Percentiles rank a stretch among this genome's conserved stretches.
phyloP scores from a whole-genome alignment of 2,797 vertebrate genomes.

The Spinus pinus region DNA sequence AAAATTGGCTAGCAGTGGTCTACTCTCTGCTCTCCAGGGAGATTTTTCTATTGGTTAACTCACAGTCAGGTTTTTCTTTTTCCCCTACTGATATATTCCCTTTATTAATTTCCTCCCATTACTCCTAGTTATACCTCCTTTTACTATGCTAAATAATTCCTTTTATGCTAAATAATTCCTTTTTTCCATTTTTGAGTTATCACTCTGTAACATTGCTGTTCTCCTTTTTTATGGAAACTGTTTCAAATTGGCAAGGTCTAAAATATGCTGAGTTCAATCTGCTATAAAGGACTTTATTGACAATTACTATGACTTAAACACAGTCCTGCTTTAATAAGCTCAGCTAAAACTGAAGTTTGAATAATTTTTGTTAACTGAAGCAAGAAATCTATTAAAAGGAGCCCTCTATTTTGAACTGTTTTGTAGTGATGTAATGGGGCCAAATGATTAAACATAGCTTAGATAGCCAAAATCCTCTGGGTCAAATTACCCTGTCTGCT shows the following conservation, averaged over 20 bases:
- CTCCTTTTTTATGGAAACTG: conserved; percentile 48
- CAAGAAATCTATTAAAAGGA: conserved; percentile 39
- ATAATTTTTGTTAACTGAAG: conserved; percentile 42
- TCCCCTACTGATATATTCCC: conserved; percentile 11
- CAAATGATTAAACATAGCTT: conserved; percentile 26
- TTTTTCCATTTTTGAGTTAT: conserved; percentile 55
- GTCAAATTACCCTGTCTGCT: conserved; percentile 42
- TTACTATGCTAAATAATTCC: conserved; percentile 65
- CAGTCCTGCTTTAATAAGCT: conserved; percentile 31
- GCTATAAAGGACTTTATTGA: conserved; percentile 62
- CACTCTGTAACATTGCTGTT: conserved; percentile 37
- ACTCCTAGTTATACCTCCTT: conserved; percentile 49
- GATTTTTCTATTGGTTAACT: conserved; percentile 29
- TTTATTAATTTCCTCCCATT: conserved; percentile 65
- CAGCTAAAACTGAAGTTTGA: conserved; percentile 30
- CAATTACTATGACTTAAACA: conserved; percentile 56
- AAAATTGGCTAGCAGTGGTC: background rate
- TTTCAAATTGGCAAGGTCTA: conserved; percentile 57
- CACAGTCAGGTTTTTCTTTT: conserved; percentile 25
- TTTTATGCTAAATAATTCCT: conserved; percentile 65
- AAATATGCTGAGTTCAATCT: conserved; percentile 54
- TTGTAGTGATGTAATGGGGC: conserved; percentile 4
- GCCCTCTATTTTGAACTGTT: conserved; percentile 14
- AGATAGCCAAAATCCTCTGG: conserved; percentile 42
- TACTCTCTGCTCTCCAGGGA: background rate